Evolutionary conservation across 2,888 invertebrate species (phyloP).

Genomic region (Pyrrhia umbra): DNA sequence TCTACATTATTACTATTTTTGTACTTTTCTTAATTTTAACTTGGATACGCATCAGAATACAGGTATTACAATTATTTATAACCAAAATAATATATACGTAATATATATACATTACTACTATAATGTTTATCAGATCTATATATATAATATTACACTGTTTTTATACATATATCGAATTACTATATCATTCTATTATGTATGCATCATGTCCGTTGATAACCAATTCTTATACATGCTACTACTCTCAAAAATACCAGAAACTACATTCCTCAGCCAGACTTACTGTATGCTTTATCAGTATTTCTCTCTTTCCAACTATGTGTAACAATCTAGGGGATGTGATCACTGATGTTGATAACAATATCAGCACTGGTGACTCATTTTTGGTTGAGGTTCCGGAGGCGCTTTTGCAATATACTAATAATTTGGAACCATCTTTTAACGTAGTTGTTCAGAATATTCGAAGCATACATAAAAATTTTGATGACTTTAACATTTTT

Average conservation of each 20-base stretch:
- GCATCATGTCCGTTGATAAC: background rate
- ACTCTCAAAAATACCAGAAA: conserved; percentile 4
- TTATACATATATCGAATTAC: background rate
- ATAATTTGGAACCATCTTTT: background rate
- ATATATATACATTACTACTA: too few relatives aligned
- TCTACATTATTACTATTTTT: too few relatives aligned
- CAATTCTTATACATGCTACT: too few relatives aligned
- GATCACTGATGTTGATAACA: background rate
- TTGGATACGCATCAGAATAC: too few relatives aligned
- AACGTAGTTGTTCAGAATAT: background rate
- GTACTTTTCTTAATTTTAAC: too few relatives aligned
- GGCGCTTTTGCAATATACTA: background rate
- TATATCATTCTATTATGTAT: background rate
- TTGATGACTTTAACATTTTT: background rate
- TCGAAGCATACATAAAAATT: background rate
- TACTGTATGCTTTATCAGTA: too few relatives aligned
- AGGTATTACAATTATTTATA: too few relatives aligned
- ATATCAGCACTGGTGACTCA: background rate
- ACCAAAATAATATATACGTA: too few relatives aligned
- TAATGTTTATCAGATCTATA: too few relatives aligned
- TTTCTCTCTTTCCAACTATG: too few relatives aligned
- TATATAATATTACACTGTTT: too few relatives aligned
- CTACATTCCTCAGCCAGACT: background rate
- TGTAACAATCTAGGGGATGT: background rate
- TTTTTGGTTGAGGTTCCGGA: background rate